Evolutionary conservation across 2,797 vertebrate species (phyloP).

Genomic region (Cynodonichthys magdalenae): DNA sequence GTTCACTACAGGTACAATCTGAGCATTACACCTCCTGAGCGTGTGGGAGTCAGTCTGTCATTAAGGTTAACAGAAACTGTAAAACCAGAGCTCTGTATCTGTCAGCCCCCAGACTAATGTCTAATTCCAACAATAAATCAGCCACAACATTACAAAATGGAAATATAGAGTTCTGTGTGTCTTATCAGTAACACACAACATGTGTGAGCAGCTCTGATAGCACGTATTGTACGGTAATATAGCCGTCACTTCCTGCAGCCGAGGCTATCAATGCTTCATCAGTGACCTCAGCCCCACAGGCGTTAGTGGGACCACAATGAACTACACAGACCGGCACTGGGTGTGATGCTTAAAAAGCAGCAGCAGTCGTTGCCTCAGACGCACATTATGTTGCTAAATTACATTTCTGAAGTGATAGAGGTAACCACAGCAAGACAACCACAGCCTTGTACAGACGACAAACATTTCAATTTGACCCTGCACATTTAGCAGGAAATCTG

Average conservation of each 20-base stretch:
- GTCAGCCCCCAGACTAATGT: slow-evolving; percentile 9
- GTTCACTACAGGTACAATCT: slow-evolving; percentile 7
- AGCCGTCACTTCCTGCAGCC: slow-evolving; percentile 46
- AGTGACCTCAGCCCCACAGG: slow-evolving; percentile 45
- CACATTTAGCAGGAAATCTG: neutral
- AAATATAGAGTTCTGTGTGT: neutral
- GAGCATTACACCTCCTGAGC: slow-evolving; percentile 3
- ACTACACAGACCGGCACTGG: slow-evolving; percentile 42
- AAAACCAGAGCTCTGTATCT: slow-evolving; percentile 10
- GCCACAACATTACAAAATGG: slow-evolving; percentile 1
- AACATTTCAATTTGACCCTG: neutral
- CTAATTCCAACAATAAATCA: slow-evolving; percentile 6
- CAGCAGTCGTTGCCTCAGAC: slow-evolving; percentile 30
- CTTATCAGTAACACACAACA: slow-evolving; percentile 18
- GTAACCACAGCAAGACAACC: slow-evolving; percentile 23
- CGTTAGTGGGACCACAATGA: slow-evolving; percentile 52
- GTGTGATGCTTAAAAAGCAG: slow-evolving; percentile 11
- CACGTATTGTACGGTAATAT: slow-evolving; percentile 23
- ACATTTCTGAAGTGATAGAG: slow-evolving; percentile 26
- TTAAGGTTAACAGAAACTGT: slow-evolving; percentile 15
- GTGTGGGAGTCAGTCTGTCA: slow-evolving; percentile 3
- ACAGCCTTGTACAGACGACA: slow-evolving; percentile 8
- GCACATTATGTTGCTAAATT: slow-evolving; percentile 23
- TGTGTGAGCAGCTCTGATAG: slow-evolving; percentile 21
- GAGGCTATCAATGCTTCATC: slow-evolving; percentile 53